A percentile compares a stretch with the other conserved stretches of the same genome.
Evolutionary conservation across 2,888 invertebrate species (phyloP).

Genomic region (Stenchaetothrips biformis): DNA sequence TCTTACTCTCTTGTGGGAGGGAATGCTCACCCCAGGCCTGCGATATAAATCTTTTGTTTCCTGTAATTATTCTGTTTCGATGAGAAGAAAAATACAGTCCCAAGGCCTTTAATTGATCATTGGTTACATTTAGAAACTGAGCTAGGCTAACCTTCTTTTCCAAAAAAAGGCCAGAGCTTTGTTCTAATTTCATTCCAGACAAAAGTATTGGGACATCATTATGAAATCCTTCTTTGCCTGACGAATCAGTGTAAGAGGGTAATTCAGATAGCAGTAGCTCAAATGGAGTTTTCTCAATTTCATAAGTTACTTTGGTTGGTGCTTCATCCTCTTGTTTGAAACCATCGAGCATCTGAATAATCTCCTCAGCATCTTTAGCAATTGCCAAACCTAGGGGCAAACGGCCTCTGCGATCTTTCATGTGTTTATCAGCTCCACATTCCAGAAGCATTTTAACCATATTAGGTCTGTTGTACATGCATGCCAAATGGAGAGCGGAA

Average conservation of each 20-base stretch:
- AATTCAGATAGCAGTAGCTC: conserved; percentile 31
- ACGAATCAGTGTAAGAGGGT: conserved; percentile 31
- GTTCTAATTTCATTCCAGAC: conserved; percentile 32
- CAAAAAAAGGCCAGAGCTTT: conserved; percentile 31
- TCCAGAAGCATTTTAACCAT: conserved; percentile 35
- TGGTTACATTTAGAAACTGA: conserved; percentile 35
- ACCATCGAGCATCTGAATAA: conserved; percentile 34
- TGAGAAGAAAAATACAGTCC: conserved; percentile 36
- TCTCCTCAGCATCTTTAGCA: conserved; percentile 33
- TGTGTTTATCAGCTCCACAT: conserved; percentile 36
- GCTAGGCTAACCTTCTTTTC: conserved; percentile 35
- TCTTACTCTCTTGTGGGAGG: not conserved
- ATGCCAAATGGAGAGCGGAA: conserved; percentile 38
- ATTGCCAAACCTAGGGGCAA: conserved; percentile 34
- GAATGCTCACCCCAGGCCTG: conserved; percentile 35
- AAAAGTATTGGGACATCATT: conserved; percentile 33
- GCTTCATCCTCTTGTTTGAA: conserved; percentile 30
- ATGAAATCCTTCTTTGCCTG: conserved; percentile 35
- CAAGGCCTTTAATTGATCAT: conserved; percentile 34
- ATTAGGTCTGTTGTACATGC: conserved; percentile 28
- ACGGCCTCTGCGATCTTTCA: conserved; percentile 34
- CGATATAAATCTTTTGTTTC: conserved; percentile 36
- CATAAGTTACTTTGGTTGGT: conserved; percentile 4
- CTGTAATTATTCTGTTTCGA: conserved; percentile 33
- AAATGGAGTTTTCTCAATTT: conserved; percentile 4